Evolutionary conservation across 64 coral and sea anemone genomes (phyloP).

Genomic region (Actinia equina): DNA sequence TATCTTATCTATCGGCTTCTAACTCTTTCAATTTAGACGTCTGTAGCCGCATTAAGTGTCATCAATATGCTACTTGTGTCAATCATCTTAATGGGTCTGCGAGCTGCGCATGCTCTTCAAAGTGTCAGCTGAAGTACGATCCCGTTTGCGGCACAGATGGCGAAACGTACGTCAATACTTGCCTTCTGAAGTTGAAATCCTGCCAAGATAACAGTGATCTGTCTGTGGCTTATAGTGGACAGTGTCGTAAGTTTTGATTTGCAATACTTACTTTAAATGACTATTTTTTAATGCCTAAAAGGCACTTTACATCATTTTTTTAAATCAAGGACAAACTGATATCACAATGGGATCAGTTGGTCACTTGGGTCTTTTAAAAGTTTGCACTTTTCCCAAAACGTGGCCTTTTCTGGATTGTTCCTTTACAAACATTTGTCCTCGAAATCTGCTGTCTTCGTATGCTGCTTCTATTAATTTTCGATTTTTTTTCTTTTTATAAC

Average conservation of each 20-base stretch:
- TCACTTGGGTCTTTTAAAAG: too few relatives aligned
- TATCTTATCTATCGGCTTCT: neutral
- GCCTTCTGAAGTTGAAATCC: conserved; percentile 57
- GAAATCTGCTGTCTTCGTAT: too few relatives aligned
- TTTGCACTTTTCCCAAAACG: too few relatives aligned
- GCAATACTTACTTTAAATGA: neutral
- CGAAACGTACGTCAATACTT: conserved; percentile 65
- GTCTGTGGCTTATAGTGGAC: neutral
- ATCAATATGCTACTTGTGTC: neutral
- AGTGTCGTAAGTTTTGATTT: conserved; percentile 11
- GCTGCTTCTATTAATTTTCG: too few relatives aligned
- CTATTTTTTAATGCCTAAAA: neutral
- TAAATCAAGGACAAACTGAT: too few relatives aligned
- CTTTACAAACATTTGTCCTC: too few relatives aligned
- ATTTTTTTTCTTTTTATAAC: too few relatives aligned
- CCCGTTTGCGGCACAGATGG: conserved; percentile 83
- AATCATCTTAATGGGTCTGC: conserved; percentile 14
- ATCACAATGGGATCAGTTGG: too few relatives aligned
- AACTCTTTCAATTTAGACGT: conserved; percentile 1
- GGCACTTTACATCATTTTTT: too few relatives aligned
- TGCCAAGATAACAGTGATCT: conserved; percentile 34
- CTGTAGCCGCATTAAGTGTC: neutral
- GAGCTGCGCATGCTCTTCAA: neutral
- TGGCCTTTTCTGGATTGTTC: too few relatives aligned
- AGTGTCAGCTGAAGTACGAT: conserved; percentile 37